Base-by-base conservation (phyloP, 2,888 invertebrate genomes). In the Epinotia nisella region DNA sequence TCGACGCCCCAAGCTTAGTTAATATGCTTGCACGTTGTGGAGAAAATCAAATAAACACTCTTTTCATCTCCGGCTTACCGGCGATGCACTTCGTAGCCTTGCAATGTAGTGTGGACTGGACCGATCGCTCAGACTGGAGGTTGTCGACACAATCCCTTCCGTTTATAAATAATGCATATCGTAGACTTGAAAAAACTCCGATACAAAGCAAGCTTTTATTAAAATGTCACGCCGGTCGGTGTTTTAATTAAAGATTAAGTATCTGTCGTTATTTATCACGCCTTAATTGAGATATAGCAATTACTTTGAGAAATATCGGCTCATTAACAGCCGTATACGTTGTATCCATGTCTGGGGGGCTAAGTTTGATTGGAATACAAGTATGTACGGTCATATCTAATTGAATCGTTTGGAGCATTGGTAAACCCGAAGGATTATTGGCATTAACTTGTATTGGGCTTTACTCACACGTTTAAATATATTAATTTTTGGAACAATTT, bases 1-100 rank as follows among this genome's bases (percentile, higher is more conserved):
- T 90, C 87, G 83, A 83, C 81, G 88, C 76, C 86, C 90, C 79
- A 80, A 75, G 83, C 83, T 87, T 87, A 85, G 88, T 88, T 88
- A 87, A 88, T 88, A 88, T 85, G 85, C 82, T 78, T 81, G 85
- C 82, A 83, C 81, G 85, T 84, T 87, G 81, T 81, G 82, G 86
- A 85, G 87, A 89, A 90, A 90, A 90, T 90, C 91, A 90, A 91
- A 92, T 92, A 92, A 92, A 92, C 91, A 91, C 79, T 83, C 85
- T 87, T 89, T 90, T 91, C 91, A 91, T 92, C 90, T 91, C 88
- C 87, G 88, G 87, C 88, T 88, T 89, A 90, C 90, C 88, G 86
- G 84, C 85, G 86, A 90, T 92, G 91, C 90, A 90, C 88, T 90
- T 83, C 84, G 87, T 83, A 88, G 89, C 87, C 90, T 91, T 90